Percentiles rank a stretch among this genome's conserved stretches.
phyloP scores from a whole-genome alignment of 2,888 invertebrate species.

The Cerceris ruficornis region DNA sequence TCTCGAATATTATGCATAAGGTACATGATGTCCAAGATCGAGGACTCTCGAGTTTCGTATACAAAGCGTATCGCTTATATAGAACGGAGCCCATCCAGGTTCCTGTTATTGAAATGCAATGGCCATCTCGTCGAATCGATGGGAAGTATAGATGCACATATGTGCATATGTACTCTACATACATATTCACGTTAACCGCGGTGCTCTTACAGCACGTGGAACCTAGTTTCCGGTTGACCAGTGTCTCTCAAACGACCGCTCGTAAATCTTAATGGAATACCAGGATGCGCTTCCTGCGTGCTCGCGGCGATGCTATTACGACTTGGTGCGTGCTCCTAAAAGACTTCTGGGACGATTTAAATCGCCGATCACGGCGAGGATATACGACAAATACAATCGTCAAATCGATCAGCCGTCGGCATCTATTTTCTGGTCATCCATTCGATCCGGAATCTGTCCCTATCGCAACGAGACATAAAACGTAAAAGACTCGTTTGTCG shows the following conservation, averaged over 20 bases:
- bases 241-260: slow-evolving; percentile 74
- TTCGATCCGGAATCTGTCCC: not conserved
- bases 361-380: slow-evolving; percentile 47
- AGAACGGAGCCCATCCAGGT: slow-evolving; percentile 52
- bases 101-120: slow-evolving; percentile 77
- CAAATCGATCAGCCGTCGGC: not conserved
- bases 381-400: slow-evolving; percentile 8
- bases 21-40: slow-evolving; percentile 27
- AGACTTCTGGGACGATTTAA: slow-evolving; percentile 57
- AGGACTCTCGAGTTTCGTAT: slow-evolving; percentile 37
- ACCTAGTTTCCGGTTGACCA: slow-evolving; percentile 74
- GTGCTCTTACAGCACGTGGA: slow-evolving; percentile 65
- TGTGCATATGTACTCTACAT: slow-evolving; percentile 53
- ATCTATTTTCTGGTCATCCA: not conserved
- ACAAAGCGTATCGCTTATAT: slow-evolving; percentile 41
- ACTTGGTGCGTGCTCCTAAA: slow-evolving; percentile 49
- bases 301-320: slow-evolving; percentile 57
- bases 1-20: slow-evolving; percentile 12
- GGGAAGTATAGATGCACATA: slow-evolving; percentile 63
- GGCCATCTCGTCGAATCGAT: slow-evolving; percentile 76
- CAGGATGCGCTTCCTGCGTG: slow-evolving; percentile 49
- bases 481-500: no score
- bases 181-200: slow-evolving; percentile 57
- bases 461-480: no score
- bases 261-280: slow-evolving; percentile 73